Conservation (phyloP, 2,888 invertebrate genomes). For the Acleris sparsana region DNA sequence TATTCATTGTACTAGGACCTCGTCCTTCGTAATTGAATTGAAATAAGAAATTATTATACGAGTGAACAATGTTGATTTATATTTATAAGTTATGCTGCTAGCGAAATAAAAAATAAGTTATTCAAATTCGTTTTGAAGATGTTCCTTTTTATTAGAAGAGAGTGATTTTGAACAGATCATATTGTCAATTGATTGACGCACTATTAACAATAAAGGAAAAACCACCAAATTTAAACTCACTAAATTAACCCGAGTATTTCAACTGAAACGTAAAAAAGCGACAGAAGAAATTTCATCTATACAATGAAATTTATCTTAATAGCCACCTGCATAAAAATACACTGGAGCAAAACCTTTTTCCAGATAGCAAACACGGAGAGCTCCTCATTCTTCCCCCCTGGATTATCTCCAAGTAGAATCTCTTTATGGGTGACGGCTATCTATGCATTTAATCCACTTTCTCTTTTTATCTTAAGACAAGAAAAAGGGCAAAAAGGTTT, state of each 20-base stretch:
- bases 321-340: conserved; percentile 56
- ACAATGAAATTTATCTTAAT: conserved; percentile 51
- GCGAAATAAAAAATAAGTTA: no score
- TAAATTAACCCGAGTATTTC: conserved; percentile 3
- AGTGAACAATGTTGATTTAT: no score
- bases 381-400: conserved; percentile 50
- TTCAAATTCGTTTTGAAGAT: no score
- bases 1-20: background rate
- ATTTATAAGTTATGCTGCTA: no score
- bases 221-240: background rate
- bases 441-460: conserved; percentile 79
- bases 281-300: conserved; percentile 42
- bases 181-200: no score
- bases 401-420: conserved; percentile 64
- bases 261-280: conserved; percentile 15
- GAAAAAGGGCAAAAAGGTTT: conserved; percentile 63
- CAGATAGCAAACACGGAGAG: conserved; percentile 46
- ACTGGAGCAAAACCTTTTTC: conserved; percentile 49
- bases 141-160: no score
- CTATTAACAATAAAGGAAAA: no score
- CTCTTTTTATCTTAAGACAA: conserved; percentile 72
- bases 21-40: no score
- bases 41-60: no score
- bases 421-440: conserved; percentile 71
- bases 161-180: no score